Evolutionary conservation across 1,140 invertebrate genomes (phyloP), one percentile per base, ranked within the genome.

Genomic region (Leptinotarsa undecemlineata): DNA sequence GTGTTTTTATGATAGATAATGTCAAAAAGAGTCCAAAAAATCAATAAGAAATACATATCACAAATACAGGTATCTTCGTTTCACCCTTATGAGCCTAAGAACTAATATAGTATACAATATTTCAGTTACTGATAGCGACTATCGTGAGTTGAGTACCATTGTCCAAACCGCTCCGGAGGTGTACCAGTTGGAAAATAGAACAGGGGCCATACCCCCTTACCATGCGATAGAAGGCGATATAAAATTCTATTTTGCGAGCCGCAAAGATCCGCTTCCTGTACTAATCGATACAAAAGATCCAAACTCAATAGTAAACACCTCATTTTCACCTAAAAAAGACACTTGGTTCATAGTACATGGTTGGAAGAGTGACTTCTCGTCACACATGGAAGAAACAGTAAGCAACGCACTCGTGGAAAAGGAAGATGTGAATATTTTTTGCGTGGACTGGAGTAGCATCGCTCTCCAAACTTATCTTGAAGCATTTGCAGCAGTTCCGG

Each of bases 341-440:
- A 85, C 81, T 1, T 77, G 77, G 42, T 79, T 86, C 13, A 72
- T 85, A 15, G 83, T 82, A 23, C 84, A 86, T 61, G 84, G 85
- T 14, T 85, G 82, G 80, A 72, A 33, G 6, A 2, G 6, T 1
- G 26, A 76, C 13, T 68, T 76, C 3, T 19, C 73, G 48, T 77
- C 78, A n/a, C 15, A 26, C 14, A 72, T 83, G 3, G 84, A 83
- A 26, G 77, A 57, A 5, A 42, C 80, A 17, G 73, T 86, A 73
- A 78, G 77, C 64, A 77, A 84, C 26, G 86, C 85, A 84, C 19
- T 77, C 77, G 68, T 87, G n/a, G 69, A 71, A 13, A 71, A 33
- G 20, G 79, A 80, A 6, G 84, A 88, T 73, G 86, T 84, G 51
- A 90, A 91, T 76, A 84, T 90, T 2, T 88, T 90, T 21, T 82